Percentiles rank a stretch among this genome's conserved stretches.
phyloP scores from a whole-genome alignment of 1,140 invertebrate genomes.

The Pseudomyrmex gracilis region DNA sequence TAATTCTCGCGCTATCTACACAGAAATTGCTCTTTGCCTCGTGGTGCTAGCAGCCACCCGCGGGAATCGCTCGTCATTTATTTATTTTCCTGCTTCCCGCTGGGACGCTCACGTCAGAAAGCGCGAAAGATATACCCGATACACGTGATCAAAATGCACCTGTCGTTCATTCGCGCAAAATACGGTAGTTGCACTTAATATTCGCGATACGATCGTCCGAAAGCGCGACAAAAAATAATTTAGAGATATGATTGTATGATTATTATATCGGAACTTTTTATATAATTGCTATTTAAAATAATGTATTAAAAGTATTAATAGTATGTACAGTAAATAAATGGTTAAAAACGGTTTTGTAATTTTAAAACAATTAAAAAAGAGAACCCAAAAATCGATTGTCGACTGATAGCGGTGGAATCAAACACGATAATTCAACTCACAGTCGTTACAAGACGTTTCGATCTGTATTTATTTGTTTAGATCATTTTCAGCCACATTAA shows the following conservation, averaged over 20 bases:
- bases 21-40: slow-evolving; percentile 76
- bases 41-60: slow-evolving; percentile 58
- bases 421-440: no score
- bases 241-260: not conserved
- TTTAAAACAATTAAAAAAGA: no score
- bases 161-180: not conserved
- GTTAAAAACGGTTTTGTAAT: no score
- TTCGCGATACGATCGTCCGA: slow-evolving; percentile 19
- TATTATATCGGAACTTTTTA: not conserved
- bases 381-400: no score
- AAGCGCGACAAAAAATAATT: not conserved
- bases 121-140: slow-evolving; percentile 60
- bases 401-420: no score
- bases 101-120: slow-evolving; percentile 73
- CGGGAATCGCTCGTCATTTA: slow-evolving; percentile 82
- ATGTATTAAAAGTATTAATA: no score
- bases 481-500: no score
- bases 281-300: not conserved
- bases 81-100: slow-evolving; percentile 79
- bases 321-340: no score
- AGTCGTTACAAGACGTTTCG: no score
- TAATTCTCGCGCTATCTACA: slow-evolving; percentile 84
- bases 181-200: slow-evolving; percentile 13
- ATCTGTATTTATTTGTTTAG: no score
- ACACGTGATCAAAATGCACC: slow-evolving; percentile 46